Percentiles rank a stretch among this genome's conserved stretches.
These are phyloP conservation scores for Drosophila kanapiae DNA, from an alignment of 1,140 invertebrate species.

Conservation along the genomic window DNA sequence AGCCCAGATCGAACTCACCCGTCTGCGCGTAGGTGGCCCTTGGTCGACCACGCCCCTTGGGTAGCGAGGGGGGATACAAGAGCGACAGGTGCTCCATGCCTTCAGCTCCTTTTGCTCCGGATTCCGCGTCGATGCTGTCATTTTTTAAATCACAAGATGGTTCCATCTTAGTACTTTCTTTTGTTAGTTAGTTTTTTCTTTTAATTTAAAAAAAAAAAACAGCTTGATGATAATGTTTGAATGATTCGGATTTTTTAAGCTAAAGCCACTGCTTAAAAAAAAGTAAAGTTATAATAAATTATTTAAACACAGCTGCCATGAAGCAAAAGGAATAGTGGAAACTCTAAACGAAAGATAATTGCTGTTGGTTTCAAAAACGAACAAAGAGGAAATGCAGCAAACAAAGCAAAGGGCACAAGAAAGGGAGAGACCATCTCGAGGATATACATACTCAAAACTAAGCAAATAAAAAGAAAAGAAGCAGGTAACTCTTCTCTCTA, in stretches of 20 bases:
- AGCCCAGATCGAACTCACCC: constrained; percentile 80
- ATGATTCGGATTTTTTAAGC: constrained; percentile 32
- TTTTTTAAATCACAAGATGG: constrained; percentile 7
- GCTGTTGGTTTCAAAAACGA: constrained; percentile 10
- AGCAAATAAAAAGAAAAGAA: constrained; percentile 21
- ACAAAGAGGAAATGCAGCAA: background rate
- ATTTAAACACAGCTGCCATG: background rate
- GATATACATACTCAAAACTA: constrained; percentile 32
- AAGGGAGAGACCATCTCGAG: constrained; percentile 14
- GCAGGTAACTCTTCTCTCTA: constrained; percentile 7
- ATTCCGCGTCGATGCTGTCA: background rate
- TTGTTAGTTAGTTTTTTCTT: constrained; percentile 2
- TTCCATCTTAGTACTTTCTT: constrained; percentile 11
- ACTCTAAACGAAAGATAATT: constrained; percentile 23
- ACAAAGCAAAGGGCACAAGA: constrained; percentile 5
- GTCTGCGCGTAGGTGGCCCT: constrained; percentile 73
- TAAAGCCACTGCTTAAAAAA: constrained; percentile 17
- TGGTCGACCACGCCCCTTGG: constrained; percentile 73
- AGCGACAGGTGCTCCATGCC: constrained; percentile 31
- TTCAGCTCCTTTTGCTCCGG: background rate
- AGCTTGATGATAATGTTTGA: constrained; percentile 4
- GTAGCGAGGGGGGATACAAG: constrained; percentile 33
- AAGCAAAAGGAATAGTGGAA: constrained; percentile 2
- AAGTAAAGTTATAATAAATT: background rate
- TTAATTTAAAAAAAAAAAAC: background rate